phyloP scores from a whole-genome alignment of 2,797 vertebrate species.

The Mormyrus proboscirostris region DNA sequence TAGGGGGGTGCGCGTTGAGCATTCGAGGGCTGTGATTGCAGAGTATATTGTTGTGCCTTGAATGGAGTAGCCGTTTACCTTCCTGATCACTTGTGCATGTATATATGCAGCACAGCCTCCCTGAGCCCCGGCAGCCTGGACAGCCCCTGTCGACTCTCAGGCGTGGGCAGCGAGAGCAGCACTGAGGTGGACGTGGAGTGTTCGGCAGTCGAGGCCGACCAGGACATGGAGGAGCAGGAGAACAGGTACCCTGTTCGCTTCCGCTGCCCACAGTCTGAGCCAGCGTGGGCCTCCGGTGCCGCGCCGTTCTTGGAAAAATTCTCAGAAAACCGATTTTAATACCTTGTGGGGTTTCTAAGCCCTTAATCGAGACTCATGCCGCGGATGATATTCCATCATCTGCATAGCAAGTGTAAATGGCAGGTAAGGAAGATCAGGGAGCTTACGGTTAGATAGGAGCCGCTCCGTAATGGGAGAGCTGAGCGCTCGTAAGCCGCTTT shows the following conservation, averaged over 20 bases:
- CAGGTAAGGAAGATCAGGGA: neutral
- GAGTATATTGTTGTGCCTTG: neutral
- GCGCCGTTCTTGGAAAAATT: neutral
- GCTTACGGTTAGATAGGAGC: neutral
- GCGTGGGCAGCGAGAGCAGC: slow-evolving; percentile 16
- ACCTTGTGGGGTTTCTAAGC: neutral
- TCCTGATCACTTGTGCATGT: neutral
- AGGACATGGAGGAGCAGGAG: slow-evolving; percentile 13
- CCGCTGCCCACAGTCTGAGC: neutral
- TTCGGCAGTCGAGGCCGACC: slow-evolving; percentile 18
- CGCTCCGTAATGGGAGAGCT: neutral
- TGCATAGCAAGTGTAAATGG: neutral
- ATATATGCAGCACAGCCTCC: slow-evolving; percentile 22
- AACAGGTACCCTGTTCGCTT: neutral
- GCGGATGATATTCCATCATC: neutral
- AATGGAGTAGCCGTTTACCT: neutral
- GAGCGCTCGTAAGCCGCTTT: neutral
- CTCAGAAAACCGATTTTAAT: neutral
- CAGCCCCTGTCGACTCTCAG: neutral
- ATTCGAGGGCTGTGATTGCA: neutral
- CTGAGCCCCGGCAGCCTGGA: slow-evolving; percentile 20
- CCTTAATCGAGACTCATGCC: neutral
- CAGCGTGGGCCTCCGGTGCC: neutral
- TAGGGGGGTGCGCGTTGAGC: neutral
- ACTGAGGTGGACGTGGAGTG: slow-evolving; percentile 4